Percentiles rank a stretch among this genome's conserved stretches.
These are phyloP conservation scores for Crocidura indochinensis DNA, from an alignment of 2,797 vertebrate genomes.

Conservation along the genomic window DNA sequence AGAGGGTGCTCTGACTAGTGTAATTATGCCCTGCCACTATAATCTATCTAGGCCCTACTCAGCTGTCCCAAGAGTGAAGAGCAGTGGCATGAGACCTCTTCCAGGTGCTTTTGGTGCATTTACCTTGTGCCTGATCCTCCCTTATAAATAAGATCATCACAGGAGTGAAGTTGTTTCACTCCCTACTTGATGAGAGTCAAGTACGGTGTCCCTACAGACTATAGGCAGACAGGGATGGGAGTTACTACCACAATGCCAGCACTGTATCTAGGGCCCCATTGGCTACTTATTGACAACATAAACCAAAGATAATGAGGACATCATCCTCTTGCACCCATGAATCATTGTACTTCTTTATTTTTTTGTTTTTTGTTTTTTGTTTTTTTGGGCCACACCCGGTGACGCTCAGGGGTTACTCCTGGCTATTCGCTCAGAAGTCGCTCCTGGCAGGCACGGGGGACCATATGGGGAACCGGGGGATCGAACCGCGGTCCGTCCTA, in stretches of 20 bases:
- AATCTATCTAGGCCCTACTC: background rate
- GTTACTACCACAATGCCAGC: too few species aligned
- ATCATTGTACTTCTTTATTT: too few species aligned
- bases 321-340: background rate
- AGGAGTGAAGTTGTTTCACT: background rate
- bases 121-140: background rate
- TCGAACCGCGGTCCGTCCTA: too few species aligned
- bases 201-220: rapidly evolving
- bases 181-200: background rate
- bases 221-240: background rate
- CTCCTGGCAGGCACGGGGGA: too few species aligned
- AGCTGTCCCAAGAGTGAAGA: rapidly evolving
- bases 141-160: background rate
- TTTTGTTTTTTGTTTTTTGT: too few species aligned
- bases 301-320: background rate
- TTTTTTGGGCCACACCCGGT: too few species aligned
- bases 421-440: too few species aligned
- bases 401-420: too few species aligned
- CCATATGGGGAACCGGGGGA: too few species aligned
- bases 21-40: background rate
- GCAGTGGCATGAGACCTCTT: too few species aligned
- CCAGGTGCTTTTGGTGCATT: too few species aligned
- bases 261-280: rapidly evolving
- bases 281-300: background rate
- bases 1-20: background rate